Conservation (phyloP, 2,797 vertebrate species). For the Karalla daura region DNA sequence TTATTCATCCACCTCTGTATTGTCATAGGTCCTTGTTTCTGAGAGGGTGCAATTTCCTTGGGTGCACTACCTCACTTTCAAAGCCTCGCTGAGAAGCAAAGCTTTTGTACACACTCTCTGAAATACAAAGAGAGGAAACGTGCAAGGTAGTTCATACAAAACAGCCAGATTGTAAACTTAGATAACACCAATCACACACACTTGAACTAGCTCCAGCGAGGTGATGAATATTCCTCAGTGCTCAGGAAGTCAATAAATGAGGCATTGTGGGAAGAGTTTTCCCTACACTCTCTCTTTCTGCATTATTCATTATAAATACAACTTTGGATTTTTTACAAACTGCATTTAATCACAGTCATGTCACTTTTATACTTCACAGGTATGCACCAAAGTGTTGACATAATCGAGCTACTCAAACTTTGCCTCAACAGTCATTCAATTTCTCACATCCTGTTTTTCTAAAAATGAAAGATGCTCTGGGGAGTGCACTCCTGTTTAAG, state of each 20-base stretch:
- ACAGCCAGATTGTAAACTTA: slow-evolving; percentile 55
- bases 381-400: not conserved
- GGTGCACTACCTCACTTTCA: slow-evolving; percentile 46
- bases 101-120: slow-evolving; percentile 36
- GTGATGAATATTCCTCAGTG: slow-evolving; percentile 57
- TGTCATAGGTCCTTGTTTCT: slow-evolving; percentile 3
- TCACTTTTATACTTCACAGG: not conserved
- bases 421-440: slow-evolving; percentile 3
- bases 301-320: too few relatives aligned
- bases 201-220: slow-evolving; percentile 53
- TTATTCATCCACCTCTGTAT: not conserved
- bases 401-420: not conserved
- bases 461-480: not conserved
- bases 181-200: slow-evolving; percentile 59
- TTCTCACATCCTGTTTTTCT: slow-evolving; percentile 32
- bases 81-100: slow-evolving; percentile 44
- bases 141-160: slow-evolving; percentile 68
- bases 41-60: slow-evolving; percentile 5
- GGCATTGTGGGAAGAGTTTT: slow-evolving; percentile 41
- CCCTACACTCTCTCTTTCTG: not conserved
- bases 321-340: not conserved
- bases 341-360: not conserved
- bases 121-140: slow-evolving; percentile 77
- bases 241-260: slow-evolving; percentile 61
- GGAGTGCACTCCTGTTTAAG: not conserved